Conservation (phyloP, 2,797 vertebrate genomes). For the Gephyroberyx darwinii region DNA sequence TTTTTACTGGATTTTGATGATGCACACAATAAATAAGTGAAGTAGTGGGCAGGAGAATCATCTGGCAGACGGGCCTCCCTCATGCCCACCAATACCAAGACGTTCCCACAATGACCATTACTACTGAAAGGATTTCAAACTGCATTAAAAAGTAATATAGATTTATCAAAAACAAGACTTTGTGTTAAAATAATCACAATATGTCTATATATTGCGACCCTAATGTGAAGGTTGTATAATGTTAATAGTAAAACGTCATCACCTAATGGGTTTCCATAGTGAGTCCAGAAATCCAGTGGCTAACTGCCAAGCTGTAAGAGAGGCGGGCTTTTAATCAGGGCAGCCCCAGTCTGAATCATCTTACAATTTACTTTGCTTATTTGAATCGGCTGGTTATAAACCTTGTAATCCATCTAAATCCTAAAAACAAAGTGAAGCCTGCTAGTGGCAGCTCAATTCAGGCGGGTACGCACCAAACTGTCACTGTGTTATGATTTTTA, state of each 20-base stretch:
- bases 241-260: constrained; percentile 47
- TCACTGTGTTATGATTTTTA: constrained; percentile 20
- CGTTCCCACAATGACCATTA: neutral
- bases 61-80: neutral
- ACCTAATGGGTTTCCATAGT: constrained; percentile 51
- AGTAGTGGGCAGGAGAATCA: neutral
- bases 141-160: neutral
- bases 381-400: constrained; percentile 58
- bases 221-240: constrained; percentile 31
- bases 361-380: constrained; percentile 64
- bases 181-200: constrained; percentile 6
- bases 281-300: constrained; percentile 61
- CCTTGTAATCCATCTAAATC: constrained; percentile 41
- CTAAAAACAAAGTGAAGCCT: constrained; percentile 59
- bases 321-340: constrained; percentile 66
- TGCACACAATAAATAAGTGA: neutral
- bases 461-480: constrained; percentile 32
- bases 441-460: constrained; percentile 45
- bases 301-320: constrained; percentile 63
- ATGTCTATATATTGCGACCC: constrained; percentile 12
- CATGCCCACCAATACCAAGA: neutral
- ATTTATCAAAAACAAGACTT: neutral
- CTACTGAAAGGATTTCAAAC: neutral
- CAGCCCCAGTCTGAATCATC: constrained; percentile 65
- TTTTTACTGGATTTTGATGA: neutral